phyloP scores from a whole-genome alignment of 2,797 vertebrate genomes.

The Epinephelus malabaricus region DNA sequence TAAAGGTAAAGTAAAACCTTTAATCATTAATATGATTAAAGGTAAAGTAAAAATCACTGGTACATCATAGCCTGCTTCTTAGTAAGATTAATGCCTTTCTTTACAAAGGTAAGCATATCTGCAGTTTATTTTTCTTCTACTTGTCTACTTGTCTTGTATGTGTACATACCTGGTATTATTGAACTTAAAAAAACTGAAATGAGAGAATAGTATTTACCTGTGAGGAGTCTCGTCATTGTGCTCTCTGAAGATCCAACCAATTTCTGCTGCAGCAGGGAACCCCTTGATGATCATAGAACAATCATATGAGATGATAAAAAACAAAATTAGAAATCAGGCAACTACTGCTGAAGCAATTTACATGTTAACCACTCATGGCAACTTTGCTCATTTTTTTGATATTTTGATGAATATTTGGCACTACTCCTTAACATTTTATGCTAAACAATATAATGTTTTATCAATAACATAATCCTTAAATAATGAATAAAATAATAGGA shows the following conservation, averaged over 20 bases:
- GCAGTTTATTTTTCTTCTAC: too few species aligned
- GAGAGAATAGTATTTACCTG: conserved; percentile 71
- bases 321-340: not conserved
- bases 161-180: not conserved
- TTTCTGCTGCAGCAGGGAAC: not conserved
- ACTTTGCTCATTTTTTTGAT: too few species aligned
- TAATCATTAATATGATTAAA: too few species aligned
- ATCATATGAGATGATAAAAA: not conserved
- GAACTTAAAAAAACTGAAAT: not conserved
- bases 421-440: not conserved
- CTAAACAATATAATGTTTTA: too few species aligned
- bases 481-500: not conserved
- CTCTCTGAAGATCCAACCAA: not conserved
- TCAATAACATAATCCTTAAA: not conserved
- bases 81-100: too few species aligned
- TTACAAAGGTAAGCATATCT: too few species aligned
- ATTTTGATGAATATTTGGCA: not conserved
- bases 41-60: too few species aligned
- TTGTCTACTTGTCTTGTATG: too few species aligned
- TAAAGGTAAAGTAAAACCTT: too few species aligned
- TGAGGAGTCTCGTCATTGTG: conserved; percentile 77
- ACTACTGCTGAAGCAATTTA: not conserved
- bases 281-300: conserved; percentile 15
- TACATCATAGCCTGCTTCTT: too few species aligned
- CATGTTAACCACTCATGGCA: too few species aligned